Evolutionary conservation across 2,888 invertebrate genomes (phyloP).

Genomic region (Cryptophagus acutangulus): DNA sequence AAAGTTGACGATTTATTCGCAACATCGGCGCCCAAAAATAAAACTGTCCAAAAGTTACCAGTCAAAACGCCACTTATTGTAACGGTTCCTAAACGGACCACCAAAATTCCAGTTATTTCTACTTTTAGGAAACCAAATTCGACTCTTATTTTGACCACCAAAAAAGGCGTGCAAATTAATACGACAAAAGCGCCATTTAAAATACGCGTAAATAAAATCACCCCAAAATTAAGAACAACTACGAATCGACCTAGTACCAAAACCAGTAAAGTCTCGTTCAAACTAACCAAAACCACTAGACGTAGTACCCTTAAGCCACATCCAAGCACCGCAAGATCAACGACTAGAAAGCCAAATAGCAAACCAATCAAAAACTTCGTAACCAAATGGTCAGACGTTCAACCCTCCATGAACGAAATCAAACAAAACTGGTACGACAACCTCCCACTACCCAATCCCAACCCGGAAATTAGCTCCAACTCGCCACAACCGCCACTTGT

Average conservation of each 20-base stretch:
- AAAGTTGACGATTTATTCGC: neutral
- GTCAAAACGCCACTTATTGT: neutral
- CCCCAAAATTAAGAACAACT: too few species aligned
- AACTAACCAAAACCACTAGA: slow-evolving; percentile 11
- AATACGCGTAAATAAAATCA: slow-evolving; percentile 10
- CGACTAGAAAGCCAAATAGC: slow-evolving; percentile 19
- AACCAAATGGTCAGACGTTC: slow-evolving; percentile 53
- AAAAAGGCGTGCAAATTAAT: slow-evolving; percentile 14
- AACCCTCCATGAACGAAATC: slow-evolving; percentile 43
- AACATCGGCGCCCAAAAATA: slow-evolving; percentile 6
- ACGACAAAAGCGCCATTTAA: slow-evolving; percentile 16
- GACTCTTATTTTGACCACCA: slow-evolving; percentile 11
- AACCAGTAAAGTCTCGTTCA: too few species aligned
- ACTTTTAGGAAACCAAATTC: slow-evolving; percentile 6
- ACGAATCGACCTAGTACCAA: slow-evolving; percentile 1
- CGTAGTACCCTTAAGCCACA: slow-evolving; percentile 18
- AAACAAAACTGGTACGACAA: slow-evolving; percentile 48
- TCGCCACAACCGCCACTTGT: slow-evolving; percentile 37
- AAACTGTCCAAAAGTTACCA: slow-evolving; percentile 3
- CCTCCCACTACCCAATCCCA: slow-evolving; percentile 38
- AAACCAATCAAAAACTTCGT: slow-evolving; percentile 46
- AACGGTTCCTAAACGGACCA: slow-evolving; percentile 3
- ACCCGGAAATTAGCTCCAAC: slow-evolving; percentile 41
- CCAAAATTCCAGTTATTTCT: neutral
- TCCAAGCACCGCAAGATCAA: slow-evolving; percentile 6